Base-by-base conservation (phyloP, 2,113 vertebrate genomes). In the Elephantulus edwardii region DNA sequence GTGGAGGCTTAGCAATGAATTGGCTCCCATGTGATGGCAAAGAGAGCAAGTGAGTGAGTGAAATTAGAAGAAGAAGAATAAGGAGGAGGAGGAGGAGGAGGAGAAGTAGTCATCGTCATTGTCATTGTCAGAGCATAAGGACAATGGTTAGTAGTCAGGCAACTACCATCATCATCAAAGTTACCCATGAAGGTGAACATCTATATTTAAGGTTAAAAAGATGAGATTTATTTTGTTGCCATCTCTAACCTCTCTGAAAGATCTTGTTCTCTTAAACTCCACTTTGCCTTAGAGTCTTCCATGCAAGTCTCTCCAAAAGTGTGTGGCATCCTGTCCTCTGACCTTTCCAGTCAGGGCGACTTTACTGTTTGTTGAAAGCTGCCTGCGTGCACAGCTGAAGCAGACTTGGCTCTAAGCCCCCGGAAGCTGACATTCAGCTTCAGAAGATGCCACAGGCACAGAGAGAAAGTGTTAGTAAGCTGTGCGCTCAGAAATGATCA, bases 401-500 rank as follows among this genome's bases (percentile, higher is more conserved):
- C 44, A 60, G 92, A 33, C 50, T 26, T 64, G 30, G 38, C 70
- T 75, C 70, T 52, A 64, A 1, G 12, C 80, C 50, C 38, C 74
- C 11, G 3, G 42, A 79, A 89, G n/a, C n/a, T 77, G 90, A 78
- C 50, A 77, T 26, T 91, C 70, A 76, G 24, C 40, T 26, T 70
- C 24, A 77, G 90, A 89, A 0, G 24, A 40, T 56, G 89, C 56
- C 52, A 30, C 17, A 17, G 13, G 60, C 5, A 6, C 19, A 20
- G 0, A 42, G 72, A 83, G 68, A 52, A 40, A 8, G 30, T 20
- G 38, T n/a, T 13, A 3, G 8, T 2, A 12, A 24, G 30, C 46
- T 2, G 0, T 46, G 74, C 46, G 30, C 0, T 71, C 70, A 19
- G 40, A 66, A 40, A 16, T 6, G 60, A 71, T 46, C 0, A 3